phyloP scores from a whole-genome alignment of 2,797 vertebrate genomes.

The Peromyscus eremicus region DNA sequence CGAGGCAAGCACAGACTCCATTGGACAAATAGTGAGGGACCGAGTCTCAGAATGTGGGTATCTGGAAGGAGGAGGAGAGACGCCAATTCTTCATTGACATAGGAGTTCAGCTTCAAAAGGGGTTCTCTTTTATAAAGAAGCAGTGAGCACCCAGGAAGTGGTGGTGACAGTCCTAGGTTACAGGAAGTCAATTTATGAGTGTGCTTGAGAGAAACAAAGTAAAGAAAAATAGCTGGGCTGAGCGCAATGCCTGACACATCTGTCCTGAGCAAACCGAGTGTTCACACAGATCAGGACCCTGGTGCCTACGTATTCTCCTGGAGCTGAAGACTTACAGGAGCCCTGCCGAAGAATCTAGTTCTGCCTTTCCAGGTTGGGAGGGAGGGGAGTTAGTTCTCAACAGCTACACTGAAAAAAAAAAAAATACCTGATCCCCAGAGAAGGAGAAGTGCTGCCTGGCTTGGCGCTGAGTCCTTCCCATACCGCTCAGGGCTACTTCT shows the following conservation, averaged over 20 bases:
- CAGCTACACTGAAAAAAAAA: neutral
- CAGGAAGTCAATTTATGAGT: neutral
- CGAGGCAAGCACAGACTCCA: neutral
- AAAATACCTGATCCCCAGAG: neutral
- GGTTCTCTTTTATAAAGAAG: neutral
- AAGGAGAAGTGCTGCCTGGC: neutral
- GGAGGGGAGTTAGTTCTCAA: neutral
- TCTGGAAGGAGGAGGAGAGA: neutral
- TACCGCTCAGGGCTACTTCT: slow-evolving; percentile 7
- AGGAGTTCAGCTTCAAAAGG: neutral
- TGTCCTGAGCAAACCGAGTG: neutral
- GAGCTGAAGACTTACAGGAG: neutral
- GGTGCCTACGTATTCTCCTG: neutral
- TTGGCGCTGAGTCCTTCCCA: neutral
- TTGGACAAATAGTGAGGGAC: neutral
- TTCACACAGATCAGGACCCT: neutral
- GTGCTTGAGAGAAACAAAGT: neutral
- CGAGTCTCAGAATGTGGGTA: neutral
- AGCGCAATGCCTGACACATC: neutral
- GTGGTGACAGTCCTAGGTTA: neutral
- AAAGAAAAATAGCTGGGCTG: neutral
- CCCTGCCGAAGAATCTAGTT: neutral
- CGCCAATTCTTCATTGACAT: neutral
- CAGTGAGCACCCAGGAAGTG: neutral
- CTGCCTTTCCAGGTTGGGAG: neutral